Conservation (phyloP, 2,113 vertebrate genomes). For the Odocoileus virginianus region DNA sequence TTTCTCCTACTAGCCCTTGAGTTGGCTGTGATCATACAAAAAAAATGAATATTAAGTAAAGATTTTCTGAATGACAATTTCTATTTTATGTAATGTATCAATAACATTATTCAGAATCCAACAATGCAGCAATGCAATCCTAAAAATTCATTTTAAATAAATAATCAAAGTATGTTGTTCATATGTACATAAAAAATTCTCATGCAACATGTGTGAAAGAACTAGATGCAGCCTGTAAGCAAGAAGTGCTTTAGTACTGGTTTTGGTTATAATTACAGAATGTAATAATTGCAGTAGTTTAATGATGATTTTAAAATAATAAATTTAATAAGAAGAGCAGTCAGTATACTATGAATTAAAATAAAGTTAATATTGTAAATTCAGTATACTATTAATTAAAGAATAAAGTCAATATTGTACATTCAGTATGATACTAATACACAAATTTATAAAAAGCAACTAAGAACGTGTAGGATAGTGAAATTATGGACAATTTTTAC, state of each 20-base stretch:
- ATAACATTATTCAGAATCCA: neutral
- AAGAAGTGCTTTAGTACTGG: neutral
- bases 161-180: neutral
- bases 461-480: neutral
- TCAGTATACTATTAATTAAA: neutral
- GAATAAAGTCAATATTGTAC: neutral
- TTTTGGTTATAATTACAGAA: neutral
- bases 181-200: neutral
- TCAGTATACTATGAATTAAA: neutral
- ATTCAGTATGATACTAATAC: neutral
- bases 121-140: neutral
- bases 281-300: neutral
- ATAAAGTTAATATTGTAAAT: neutral
- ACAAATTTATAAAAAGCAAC: neutral
- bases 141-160: conserved; percentile 5
- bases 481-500: neutral
- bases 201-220: neutral
- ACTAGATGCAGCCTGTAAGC: neutral
- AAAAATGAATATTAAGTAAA: neutral
- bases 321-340: neutral
- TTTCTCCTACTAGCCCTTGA: neutral
- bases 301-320: neutral
- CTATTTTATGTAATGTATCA: neutral
- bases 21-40: neutral
- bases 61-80: neutral